Evolutionary conservation across 2,888 invertebrate genomes (phyloP), one percentile per base, ranked within the genome.

Genomic region (Cenopis cana): DNA sequence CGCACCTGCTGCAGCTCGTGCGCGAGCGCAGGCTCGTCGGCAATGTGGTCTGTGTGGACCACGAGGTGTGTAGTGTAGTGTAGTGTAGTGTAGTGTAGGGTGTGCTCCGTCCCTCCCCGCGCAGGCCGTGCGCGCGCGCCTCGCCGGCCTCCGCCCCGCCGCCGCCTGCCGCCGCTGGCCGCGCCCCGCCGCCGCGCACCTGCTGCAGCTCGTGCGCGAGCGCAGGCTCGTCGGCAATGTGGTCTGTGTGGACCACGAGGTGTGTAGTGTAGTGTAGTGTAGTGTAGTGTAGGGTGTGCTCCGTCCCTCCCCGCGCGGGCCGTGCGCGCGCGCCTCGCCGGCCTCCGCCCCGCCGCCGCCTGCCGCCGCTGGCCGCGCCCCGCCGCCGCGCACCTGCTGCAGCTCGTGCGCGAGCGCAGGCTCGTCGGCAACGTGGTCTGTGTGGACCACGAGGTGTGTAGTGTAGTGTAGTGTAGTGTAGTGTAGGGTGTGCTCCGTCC

Each of bases 311-410:
- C n/a, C n/a, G 8, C 17, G 10, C 20, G 88, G 38, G 10, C 11
- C 38, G n/a, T 24, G 24, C 24, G 24, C 24, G 24, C 24, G 24
- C 24, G 24, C 24, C 24, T 24, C 24, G 24, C 24, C 24, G 24
- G 24, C 2, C 24, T 89, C 77, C 87, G 87, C 36, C 94, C 94
- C 1, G 73, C 83, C 50, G 84, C 82, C 46, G 83, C 80, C 72
- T 88, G 84, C 33, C 84, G 85, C 10, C 91, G 90, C 81, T 94
- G 94, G 94, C 85, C 89, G 75, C 86, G 78, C 76, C 82, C 90
- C 76, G 86, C 93, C 73, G 79, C 88, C 74, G 77, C 83, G 62
- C 79, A 81, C 77, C 89, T 94, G 81, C 87, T 94, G 74, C 68
- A 73, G 24, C 79, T 85, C 54, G 89, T 94, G 73, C 78, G 76